phyloP scores from a whole-genome alignment of 2,888 invertebrate genomes.

The Anoncus sp. region DNA sequence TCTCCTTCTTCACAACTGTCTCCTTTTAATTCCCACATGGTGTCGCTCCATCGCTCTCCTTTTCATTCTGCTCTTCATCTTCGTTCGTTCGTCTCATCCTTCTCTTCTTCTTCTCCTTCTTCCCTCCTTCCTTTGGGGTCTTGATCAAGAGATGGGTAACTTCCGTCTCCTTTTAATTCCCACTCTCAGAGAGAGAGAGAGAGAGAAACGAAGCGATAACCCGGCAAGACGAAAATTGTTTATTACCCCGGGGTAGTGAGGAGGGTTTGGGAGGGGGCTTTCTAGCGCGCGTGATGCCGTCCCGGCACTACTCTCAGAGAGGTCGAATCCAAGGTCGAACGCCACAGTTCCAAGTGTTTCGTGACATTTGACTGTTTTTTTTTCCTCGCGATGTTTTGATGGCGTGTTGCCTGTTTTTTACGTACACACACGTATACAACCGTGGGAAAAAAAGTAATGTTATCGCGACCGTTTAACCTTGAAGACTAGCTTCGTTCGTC shows the following conservation, averaged over 20 bases:
- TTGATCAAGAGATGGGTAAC: constrained; percentile 2
- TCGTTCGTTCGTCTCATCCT: constrained; percentile 38
- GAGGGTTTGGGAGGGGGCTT: constrained; percentile 20
- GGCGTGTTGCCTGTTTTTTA: not conserved
- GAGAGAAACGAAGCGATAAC: not conserved
- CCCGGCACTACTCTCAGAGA: not conserved
- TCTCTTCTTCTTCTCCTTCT: constrained; percentile 56
- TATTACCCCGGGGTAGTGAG: too few species aligned
- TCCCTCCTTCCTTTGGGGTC: constrained; percentile 30
- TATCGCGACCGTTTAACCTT: not conserved
- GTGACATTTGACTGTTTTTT: not conserved
- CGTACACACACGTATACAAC: too few species aligned
- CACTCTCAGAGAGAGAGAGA: constrained; percentile 1
- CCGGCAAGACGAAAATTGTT: constrained; percentile 15
- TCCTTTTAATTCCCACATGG: constrained; percentile 70
- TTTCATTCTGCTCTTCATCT: constrained; percentile 24
- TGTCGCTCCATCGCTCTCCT: constrained; percentile 64
- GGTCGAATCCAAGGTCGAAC: not conserved
- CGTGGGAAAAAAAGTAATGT: not conserved
- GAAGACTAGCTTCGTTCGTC: not conserved
- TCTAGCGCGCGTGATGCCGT: not conserved
- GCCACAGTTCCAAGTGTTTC: not conserved
- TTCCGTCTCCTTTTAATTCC: constrained; percentile 45
- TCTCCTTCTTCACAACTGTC: constrained; percentile 53
- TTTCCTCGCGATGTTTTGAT: constrained; percentile 21